Evolutionary conservation across 64 coral and sea anemone species (phyloP).

Genomic region (Actinia equina): DNA sequence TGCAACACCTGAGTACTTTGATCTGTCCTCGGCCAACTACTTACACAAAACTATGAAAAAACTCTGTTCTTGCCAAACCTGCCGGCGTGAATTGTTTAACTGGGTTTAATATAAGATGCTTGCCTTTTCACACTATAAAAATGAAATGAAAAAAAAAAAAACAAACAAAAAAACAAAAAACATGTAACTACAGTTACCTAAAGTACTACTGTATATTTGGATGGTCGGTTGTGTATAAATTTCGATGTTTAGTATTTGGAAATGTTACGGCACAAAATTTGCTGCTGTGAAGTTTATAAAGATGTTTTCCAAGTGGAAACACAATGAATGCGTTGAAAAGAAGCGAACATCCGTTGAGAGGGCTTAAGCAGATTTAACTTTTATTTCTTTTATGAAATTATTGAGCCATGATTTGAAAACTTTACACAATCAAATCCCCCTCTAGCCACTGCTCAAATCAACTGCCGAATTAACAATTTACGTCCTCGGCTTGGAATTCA

Average conservation of each 20-base stretch:
- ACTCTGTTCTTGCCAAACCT: background rate
- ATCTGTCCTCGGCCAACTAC: slow-evolving; percentile 4
- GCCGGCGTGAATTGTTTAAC: background rate
- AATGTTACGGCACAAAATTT: slow-evolving; percentile 6
- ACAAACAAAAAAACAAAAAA: too few relatives aligned
- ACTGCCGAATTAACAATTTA: slow-evolving; percentile 21
- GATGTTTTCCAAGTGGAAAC: background rate
- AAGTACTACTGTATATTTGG: background rate
- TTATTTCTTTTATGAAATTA: slow-evolving; percentile 19
- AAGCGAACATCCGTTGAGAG: slow-evolving; percentile 14
- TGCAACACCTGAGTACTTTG: background rate
- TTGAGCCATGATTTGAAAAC: slow-evolving; percentile 9
- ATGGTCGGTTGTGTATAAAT: background rate
- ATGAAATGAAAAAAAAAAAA: background rate
- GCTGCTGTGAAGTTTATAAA: slow-evolving; percentile 2
- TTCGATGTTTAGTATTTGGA: background rate
- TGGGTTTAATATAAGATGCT: background rate
- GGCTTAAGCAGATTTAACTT: slow-evolving; percentile 15
- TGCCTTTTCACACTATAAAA: background rate
- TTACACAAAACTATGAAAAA: background rate
- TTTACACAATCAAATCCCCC: background rate
- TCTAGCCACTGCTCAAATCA: slow-evolving; percentile 5
- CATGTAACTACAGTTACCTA: background rate
- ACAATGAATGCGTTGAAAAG: slow-evolving; percentile 6
- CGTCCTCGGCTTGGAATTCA: slow-evolving; percentile 47